A percentile compares a stretch with the other conserved stretches of the same genome.
Evolutionary conservation across 2,113 vertebrate species (phyloP).

Genomic region (Cynoglossus semilaevis): DNA sequence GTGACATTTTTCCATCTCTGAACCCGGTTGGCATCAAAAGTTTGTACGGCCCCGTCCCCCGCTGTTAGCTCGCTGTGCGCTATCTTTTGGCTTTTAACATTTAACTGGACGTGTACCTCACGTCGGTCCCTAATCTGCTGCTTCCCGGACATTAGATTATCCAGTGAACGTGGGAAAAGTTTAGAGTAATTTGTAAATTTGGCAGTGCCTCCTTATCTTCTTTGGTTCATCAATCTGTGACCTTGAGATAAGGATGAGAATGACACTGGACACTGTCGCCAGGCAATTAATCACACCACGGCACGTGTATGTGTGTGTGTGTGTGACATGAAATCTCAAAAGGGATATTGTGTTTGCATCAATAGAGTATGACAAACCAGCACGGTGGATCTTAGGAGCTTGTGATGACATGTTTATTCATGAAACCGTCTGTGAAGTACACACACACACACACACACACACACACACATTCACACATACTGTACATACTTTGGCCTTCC

Average conservation of each 20-base stretch:
- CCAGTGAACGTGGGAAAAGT: slow-evolving; percentile 30
- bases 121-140: slow-evolving; percentile 19
- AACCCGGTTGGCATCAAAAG: slow-evolving; percentile 39
- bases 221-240: slow-evolving; percentile 63
- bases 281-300: slow-evolving; percentile 59
- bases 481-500: slow-evolving; percentile 1
- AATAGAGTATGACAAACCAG: slow-evolving; percentile 51
- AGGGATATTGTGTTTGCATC: slow-evolving; percentile 47
- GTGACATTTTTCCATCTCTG: slow-evolving; percentile 68
- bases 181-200: slow-evolving; percentile 47
- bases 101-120: slow-evolving; percentile 26
- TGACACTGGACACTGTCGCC: slow-evolving; percentile 51
- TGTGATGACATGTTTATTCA: slow-evolving; percentile 54
- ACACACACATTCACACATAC: slow-evolving; percentile 5
- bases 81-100: slow-evolving; percentile 45
- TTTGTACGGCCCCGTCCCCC: slow-evolving; percentile 24
- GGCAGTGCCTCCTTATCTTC: slow-evolving; percentile 49
- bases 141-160: not conserved
- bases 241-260: slow-evolving; percentile 70
- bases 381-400: slow-evolving; percentile 17
- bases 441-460: too few relatives aligned
- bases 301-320: slow-evolving; percentile 9
- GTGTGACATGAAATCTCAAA: slow-evolving; percentile 35
- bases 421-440: slow-evolving; percentile 39
- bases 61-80: slow-evolving; percentile 3